Evolutionary conservation across 2,113 vertebrate genomes (phyloP), one percentile per base, ranked within the genome.

Genomic region (Heterochromis multidens): DNA sequence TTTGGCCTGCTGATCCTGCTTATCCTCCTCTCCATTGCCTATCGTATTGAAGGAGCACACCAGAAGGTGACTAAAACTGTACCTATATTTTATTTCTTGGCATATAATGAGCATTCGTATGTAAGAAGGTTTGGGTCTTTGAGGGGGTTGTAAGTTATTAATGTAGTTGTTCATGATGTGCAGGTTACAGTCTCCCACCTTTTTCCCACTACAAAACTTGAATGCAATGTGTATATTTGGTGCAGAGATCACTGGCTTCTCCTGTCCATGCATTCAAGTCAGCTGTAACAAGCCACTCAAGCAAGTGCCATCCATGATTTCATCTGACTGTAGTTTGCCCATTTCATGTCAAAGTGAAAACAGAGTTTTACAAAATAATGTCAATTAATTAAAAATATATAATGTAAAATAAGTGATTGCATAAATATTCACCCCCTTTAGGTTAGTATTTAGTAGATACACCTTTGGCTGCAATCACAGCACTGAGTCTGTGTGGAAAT

Each of bases 21-120:
- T 67, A 90, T 94, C 86, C 86, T 95, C 82, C 96, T 97, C 89
- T 93, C 92, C 91, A 92, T 96, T 90, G 90, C 87, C 46, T 97
- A 97, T 95, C 96, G 95, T 94, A 90, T 97, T 90, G 97, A 98
- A 94, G 97, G 97, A 95, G 80, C 94, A 43, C 97, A 98, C 94
- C 97, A 98, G 92, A 95, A 97, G 97, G 97, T 98, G 96, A 67
- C 93, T 43, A 14, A 49, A 43, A 37, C 93, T 57, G 21, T 19
- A 46, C 27, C 27, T 6, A 10, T 13, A 35, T 49, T 58, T 43
- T 31, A 43, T 80, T 7, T 43, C 9, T 31, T 27, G 29, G 46
- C 16, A 5, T 54, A 13, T 52, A 7, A 52, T 19, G n/a, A 63
- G 4, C 49, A 52, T 74, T 74, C 6, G 3, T 52, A 52, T 49